Evolutionary conservation across 2,113 vertebrate genomes (phyloP).

Genomic region (Myotis davidii): DNA sequence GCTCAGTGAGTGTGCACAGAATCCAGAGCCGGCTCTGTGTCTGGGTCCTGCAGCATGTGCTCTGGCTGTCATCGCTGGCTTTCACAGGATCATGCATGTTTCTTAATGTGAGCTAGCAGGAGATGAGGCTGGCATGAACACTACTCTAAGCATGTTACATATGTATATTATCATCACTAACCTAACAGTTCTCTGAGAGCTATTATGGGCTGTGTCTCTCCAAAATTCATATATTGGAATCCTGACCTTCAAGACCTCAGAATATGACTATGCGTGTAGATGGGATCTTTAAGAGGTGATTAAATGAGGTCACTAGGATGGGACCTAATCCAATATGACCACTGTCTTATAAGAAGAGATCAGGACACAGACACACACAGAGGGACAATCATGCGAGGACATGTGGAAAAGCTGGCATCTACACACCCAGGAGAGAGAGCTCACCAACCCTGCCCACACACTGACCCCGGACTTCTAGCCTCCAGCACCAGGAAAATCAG

Average conservation of each 20-base stretch:
- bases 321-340: no score
- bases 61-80: not conserved
- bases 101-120: not conserved
- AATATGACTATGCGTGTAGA: not conserved
- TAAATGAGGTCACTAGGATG: not conserved
- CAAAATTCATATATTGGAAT: not conserved
- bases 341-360: accelerated
- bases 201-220: not conserved
- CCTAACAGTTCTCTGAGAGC: not conserved
- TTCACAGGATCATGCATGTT: accelerated
- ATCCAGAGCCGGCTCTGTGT: no score
- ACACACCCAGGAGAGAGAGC: not conserved
- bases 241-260: not conserved
- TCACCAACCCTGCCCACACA: not conserved
- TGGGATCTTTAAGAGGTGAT: not conserved
- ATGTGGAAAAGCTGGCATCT: accelerated
- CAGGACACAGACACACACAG: not conserved
- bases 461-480: accelerated
- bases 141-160: not conserved
- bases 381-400: accelerated
- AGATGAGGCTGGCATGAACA: not conserved
- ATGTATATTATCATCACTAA: not conserved
- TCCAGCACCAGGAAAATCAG: accelerated
- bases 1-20: no score
- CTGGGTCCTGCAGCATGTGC: not conserved